Evolutionary conservation across 2,113 vertebrate species (phyloP), one percentile per base, ranked within the genome.

Genomic region (Melanerpes aurifrons): DNA sequence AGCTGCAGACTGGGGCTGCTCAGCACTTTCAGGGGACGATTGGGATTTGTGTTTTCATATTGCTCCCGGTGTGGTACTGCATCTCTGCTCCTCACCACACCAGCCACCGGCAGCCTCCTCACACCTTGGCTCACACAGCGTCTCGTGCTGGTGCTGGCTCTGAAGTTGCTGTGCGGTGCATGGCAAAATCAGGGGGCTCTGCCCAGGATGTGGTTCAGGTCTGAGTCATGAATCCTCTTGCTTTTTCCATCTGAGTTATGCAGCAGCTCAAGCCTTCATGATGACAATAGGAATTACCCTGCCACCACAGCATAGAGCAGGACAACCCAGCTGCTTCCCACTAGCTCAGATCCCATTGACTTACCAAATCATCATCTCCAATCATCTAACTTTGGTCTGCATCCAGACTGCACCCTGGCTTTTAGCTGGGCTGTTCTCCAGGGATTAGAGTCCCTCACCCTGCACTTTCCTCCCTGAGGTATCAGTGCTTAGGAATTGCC

Each of bases 1-100:
- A 89, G 35, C 64, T 50, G 63, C 43, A 29, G 68, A 58, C 89
- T 83, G 45, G 15, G 1, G 13, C 86, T 93, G 80, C 82, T 72
- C 35, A 62, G 50, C 80, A n/a, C 58, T 81, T 90, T 70, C 77
- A 50, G 70, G 63, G 87, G 83, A 84, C 59, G 50, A 17, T 31
- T 63, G 68, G 48, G 77, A 72, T 95, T 95, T 94, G 28, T 92
- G 86, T 94, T 93, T 91, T 89, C 69, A 32, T 80, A 59, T 53
- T 84, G 80, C 77, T 94, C 85, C 92, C 86, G 70, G 79, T 96
- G 94, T 87, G 84, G 83, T 68, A 73, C 74, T 87, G 95, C 92
- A 91, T 96, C 91, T 93, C 81, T 95, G 94, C 91, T 77, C 92
- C 92, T 95, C 87, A 86, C 74, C 94, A 48, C 83, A 77, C 75